A percentile compares a stretch with the other conserved stretches of the same genome.
phyloP scores from a whole-genome alignment of 2,888 invertebrate species.

The Ectropis crepuscularia region DNA sequence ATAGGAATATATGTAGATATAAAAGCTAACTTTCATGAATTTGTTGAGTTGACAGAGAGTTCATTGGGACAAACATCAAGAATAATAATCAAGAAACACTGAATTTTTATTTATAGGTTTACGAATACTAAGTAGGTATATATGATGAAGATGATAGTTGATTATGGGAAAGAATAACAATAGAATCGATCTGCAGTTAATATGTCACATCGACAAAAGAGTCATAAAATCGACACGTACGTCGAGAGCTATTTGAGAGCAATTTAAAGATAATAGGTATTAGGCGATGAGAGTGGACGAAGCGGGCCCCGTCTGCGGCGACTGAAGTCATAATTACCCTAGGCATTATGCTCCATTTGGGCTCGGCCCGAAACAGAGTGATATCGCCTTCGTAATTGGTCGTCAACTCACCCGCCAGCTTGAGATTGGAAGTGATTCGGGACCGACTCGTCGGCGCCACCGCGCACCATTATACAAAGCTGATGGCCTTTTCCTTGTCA shows the following conservation, averaged over 20 bases:
- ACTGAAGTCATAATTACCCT: conserved; percentile 82
- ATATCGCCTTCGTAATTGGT: conserved; percentile 80
- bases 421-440: conserved; percentile 74
- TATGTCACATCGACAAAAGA: conserved; percentile 47
- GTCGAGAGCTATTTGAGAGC: conserved; percentile 59
- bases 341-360: conserved; percentile 83
- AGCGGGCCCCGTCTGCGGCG: conserved; percentile 53
- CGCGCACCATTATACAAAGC: conserved; percentile 73
- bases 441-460: conserved; percentile 77
- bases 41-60: no score
- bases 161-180: conserved; percentile 33
- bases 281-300: conserved; percentile 64
- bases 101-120: no score
- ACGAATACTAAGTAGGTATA: no score
- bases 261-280: conserved; percentile 61
- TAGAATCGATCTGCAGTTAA: conserved; percentile 43
- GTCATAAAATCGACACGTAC: conserved; percentile 58
- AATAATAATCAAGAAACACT: no score
- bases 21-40: no score
- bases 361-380: conserved; percentile 76
- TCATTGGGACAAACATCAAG: no score
- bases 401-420: conserved; percentile 66
- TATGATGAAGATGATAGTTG: neutral
- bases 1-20: no score
- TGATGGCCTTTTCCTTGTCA: conserved; percentile 85